Conservation (phyloP, 2,888 invertebrate genomes). For the Trilocha varians region DNA sequence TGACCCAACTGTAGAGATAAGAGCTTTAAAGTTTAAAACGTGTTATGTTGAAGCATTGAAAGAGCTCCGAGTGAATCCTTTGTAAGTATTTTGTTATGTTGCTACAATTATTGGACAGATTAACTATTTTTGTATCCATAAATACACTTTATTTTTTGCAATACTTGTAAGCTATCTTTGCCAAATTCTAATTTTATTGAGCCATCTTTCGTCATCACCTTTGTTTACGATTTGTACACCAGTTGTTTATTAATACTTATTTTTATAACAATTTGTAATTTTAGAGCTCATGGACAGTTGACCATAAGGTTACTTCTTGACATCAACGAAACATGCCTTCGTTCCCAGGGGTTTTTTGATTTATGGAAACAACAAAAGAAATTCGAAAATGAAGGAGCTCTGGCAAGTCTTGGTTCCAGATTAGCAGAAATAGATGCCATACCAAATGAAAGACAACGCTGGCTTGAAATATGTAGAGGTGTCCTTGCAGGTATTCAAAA, state of each 20-base stretch:
- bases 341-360: conserved; percentile 93
- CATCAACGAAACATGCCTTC: conserved; percentile 91
- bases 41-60: conserved; percentile 87
- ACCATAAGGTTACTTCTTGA: conserved; percentile 93
- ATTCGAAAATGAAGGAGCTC: conserved; percentile 87
- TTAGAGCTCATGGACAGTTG: conserved; percentile 82
- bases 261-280: conserved; percentile 23
- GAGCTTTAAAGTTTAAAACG: conserved; percentile 87
- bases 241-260: neutral
- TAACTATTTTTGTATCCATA: too few relatives aligned
- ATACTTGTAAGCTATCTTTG: too few relatives aligned
- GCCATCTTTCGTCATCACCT: too few relatives aligned
- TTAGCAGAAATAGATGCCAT: conserved; percentile 81
- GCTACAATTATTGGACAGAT: neutral
- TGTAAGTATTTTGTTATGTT: conserved; percentile 71
- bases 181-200: conserved; percentile 1
- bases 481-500: conserved; percentile 73
- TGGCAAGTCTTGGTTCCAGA: conserved; percentile 78
- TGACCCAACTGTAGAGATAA: conserved; percentile 81
- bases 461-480: conserved; percentile 78
- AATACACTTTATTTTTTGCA: neutral
- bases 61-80: conserved; percentile 83
- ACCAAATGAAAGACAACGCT: conserved; percentile 68
- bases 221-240: too few relatives aligned
- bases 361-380: conserved; percentile 89